Evolutionary conservation across 2,113 vertebrate species (phyloP), one percentile per base, ranked within the genome.

Genomic region (Leptosomus discolor): DNA sequence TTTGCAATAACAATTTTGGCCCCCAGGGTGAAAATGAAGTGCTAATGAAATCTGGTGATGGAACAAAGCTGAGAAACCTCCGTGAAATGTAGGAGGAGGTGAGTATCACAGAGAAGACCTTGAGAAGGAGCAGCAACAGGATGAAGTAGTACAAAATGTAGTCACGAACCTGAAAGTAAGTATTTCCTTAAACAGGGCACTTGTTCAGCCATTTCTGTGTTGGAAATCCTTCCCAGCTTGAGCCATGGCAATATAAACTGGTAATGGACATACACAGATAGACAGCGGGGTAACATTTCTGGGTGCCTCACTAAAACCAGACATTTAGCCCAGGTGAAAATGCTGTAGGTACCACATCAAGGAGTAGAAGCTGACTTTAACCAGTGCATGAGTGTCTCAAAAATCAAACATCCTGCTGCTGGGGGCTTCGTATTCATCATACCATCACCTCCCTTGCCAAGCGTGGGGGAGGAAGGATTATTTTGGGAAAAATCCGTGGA

Each of bases 381-480:
- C 17, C 12, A 21, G 11, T 2, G 0, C 39, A 29, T 6, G 34
- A 58, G 4, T 5, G 27, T 8, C 53, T 64, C 57, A 36, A 51
- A 43, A 79, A n/a, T 2, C 64, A 21, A 50, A 56, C 22, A 19
- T 0, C 8, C 9, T 81, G 3, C 34, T 69, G 67, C 29, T 39
- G 71, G 16, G 20, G 56, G 20, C 48, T 65, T 22, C 20, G 2
- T 24, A 5, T 27, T 12, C 54, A 27, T 56, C 32, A 11, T 14
- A n/a, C 15, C 39, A 54, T 8, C 67, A 46, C 14, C 8, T 43
- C 27, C 63, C 21, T 16, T 4, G 12, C 0, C 36, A 24, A 30
- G 20, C 0, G 0, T 2, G 2, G 15, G 23, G 30, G 18, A 69
- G 34, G 53, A 84, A 65, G 51, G n/a, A 11, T 2, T 34, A 3